Base-by-base conservation (phyloP, 2,113 vertebrate species). In the Zosterops pallidus region DNA sequence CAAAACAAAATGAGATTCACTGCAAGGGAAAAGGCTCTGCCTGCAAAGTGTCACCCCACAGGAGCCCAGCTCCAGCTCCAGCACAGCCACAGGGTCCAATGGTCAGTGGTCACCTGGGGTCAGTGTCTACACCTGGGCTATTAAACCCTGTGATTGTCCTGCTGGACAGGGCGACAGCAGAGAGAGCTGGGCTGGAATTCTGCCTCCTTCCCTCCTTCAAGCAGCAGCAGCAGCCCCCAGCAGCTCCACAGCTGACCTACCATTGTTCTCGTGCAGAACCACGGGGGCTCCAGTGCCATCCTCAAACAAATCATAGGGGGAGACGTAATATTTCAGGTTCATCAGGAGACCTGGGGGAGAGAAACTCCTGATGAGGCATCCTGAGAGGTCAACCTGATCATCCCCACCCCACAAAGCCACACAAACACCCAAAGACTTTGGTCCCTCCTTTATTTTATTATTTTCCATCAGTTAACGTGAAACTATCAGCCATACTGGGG, bases 311-410 rank as follows among this genome's bases (percentile, higher is more conserved):
- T 99, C 99, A 76, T 99, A 99, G 21, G 99, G 99, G 4, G 99
- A 99, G 28, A 99, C 98, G 4, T 99, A 99, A 95, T 99, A 99
- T 97, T 99, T 99, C 79, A 99, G 98, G 59, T 99, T 98, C 97
- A 99, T 99, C 89, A 99, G 98, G 81, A 99, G 98, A 90, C 99
- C 98, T 98, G 95, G 16, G 87, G 81, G 68, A 96, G 86, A 95
- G 56, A 72, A 70, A 72, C 11, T 86, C 28, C 44, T 94, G 68
- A 86, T 57, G 57, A 53, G 33, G 60, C 42, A 9, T 2, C 62
- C 79, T 24, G 39, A 39, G 5, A 12, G 23, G 5, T 12, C 11
- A 68, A 3, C 26, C 44, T 0, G 0, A 14, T 6, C 7, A 2
- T 25, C 24, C 33, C 11, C 16, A 47, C 31, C 8, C 60, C 68